Percentiles rank a stretch among this genome's conserved stretches.
Evolutionary conservation across 2,888 invertebrate genomes (phyloP).

Genomic region (Hirtodrosophila confusa): DNA sequence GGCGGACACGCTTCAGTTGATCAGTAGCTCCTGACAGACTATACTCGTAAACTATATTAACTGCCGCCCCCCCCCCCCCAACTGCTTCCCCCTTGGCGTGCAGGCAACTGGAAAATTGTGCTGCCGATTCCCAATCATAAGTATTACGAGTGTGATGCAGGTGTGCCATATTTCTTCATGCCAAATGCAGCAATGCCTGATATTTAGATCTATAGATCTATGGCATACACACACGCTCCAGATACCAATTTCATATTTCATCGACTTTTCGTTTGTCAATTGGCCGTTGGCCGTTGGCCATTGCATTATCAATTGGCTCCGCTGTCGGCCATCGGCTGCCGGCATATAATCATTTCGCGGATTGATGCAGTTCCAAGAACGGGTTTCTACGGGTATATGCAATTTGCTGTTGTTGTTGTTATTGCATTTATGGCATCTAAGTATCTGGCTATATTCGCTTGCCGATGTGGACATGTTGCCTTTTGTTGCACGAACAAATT

Average conservation of each 20-base stretch:
- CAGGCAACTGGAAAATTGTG: constrained; percentile 77
- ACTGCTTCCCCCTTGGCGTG: constrained; percentile 4
- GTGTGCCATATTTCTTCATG: constrained; percentile 66
- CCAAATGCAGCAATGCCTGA: constrained; percentile 33
- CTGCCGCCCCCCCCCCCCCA: too few relatives aligned
- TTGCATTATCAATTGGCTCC: constrained; percentile 62
- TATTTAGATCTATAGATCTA: constrained; percentile 24
- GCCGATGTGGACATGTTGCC: constrained; percentile 51
- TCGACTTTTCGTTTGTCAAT: constrained; percentile 72
- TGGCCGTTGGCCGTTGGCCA: constrained; percentile 39
- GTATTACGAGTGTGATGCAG: constrained; percentile 51
- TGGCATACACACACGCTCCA: constrained; percentile 34
- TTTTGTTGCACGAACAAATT: constrained; percentile 70
- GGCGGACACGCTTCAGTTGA: constrained; percentile 71
- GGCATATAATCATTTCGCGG: constrained; percentile 60
- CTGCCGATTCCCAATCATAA: constrained; percentile 49
- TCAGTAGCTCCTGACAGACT: constrained; percentile 55
- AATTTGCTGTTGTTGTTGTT: constrained; percentile 48
- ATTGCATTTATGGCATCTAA: constrained; percentile 41
- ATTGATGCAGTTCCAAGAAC: constrained; percentile 69
- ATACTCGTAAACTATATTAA: constrained; percentile 11
- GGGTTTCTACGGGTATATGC: constrained; percentile 54
- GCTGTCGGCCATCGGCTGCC: constrained; percentile 35
- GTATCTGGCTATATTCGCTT: constrained; percentile 18
- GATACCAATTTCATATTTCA: constrained; percentile 62